Evolutionary conservation across 2,113 vertebrate genomes (phyloP).

Genomic region (Strigops habroptila): DNA sequence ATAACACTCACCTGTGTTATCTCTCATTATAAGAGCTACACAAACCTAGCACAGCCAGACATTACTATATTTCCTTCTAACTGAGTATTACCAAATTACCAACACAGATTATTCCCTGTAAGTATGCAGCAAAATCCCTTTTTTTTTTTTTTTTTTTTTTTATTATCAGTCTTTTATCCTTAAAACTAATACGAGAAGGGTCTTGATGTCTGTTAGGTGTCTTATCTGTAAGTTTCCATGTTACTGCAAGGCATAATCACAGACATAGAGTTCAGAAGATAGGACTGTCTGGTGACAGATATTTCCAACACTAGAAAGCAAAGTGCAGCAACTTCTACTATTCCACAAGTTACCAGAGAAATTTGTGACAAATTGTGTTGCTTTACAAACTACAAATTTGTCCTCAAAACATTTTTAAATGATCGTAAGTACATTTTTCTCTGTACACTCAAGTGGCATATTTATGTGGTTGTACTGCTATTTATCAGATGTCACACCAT

Average conservation of each 20-base stretch:
- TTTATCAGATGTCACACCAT: not conserved
- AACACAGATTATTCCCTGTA: not conserved
- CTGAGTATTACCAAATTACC: not conserved
- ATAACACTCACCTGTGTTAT: not conserved
- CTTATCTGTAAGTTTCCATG: accelerated
- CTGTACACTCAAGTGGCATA: not conserved
- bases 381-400: not conserved
- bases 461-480: not conserved
- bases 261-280: not conserved
- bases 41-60: not conserved
- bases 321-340: not conserved
- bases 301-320: not conserved
- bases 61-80: not conserved
- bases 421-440: not conserved
- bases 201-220: not conserved
- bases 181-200: not conserved
- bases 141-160: not conserved
- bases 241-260: not conserved
- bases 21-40: not conserved
- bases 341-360: not conserved
- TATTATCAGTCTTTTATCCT: not conserved
- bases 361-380: not conserved
- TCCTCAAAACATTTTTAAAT: not conserved
- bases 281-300: not conserved
- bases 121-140: not conserved